These are phyloP conservation scores for Clarias magur DNA, from an alignment of 2,113 vertebrate genomes.

Conservation along the genomic window DNA sequence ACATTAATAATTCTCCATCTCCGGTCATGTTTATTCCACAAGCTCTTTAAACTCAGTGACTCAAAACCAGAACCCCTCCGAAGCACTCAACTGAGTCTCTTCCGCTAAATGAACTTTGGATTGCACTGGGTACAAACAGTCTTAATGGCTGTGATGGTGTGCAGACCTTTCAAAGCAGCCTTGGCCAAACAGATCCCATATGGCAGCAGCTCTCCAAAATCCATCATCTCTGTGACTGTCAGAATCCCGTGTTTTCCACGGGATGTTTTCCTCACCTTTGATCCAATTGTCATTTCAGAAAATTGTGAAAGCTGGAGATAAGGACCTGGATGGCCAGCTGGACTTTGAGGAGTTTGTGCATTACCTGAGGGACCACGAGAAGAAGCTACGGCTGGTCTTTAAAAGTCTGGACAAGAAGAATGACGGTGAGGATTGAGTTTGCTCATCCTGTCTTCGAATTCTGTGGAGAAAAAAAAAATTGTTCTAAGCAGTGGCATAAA, in stretches of 20 bases:
- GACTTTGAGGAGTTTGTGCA: slow-evolving; percentile 97
- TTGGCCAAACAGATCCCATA: slow-evolving; percentile 47
- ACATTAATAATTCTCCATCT: slow-evolving; percentile 29
- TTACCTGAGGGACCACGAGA: slow-evolving; percentile 94
- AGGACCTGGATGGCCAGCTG: slow-evolving; percentile 91
- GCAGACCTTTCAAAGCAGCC: slow-evolving; percentile 35
- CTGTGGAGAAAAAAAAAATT: background rate
- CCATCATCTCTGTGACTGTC: slow-evolving; percentile 25
- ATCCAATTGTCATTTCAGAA: slow-evolving; percentile 73
- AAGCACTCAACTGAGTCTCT: background rate
- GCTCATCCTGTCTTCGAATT: background rate
- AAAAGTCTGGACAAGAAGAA: slow-evolving; percentile 97
- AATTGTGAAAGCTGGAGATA: slow-evolving; percentile 94
- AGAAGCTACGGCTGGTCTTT: slow-evolving; percentile 92
- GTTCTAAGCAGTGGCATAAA: background rate
- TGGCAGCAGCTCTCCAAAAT: slow-evolving; percentile 26
- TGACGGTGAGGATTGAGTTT: slow-evolving; percentile 76
- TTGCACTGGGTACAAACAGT: slow-evolving; percentile 16
- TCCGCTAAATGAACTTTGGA: slow-evolving; percentile 30
- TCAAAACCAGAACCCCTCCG: slow-evolving; percentile 5
- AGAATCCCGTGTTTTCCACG: background rate
- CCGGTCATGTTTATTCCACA: slow-evolving; percentile 21
- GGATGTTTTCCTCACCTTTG: slow-evolving; percentile 5
- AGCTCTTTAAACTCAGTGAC: slow-evolving; percentile 25
- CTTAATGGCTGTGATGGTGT: slow-evolving; percentile 25